phyloP scores from a whole-genome alignment of 37 sponge, comb jelly and placozoan genomes.

The Diacarnus erythraeanus region DNA sequence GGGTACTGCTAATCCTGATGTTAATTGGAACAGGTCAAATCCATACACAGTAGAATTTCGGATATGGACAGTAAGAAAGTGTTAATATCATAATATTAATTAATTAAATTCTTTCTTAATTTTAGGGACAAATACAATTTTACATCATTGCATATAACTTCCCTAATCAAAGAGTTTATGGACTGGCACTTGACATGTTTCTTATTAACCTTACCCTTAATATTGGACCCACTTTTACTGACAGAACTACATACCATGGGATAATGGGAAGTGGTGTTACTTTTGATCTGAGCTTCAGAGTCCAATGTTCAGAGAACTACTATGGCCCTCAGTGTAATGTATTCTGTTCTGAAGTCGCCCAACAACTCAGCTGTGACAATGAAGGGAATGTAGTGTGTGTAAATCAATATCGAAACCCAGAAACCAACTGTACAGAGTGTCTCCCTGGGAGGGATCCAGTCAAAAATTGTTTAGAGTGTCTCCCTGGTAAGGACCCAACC shows the following conservation, averaged over 20 bases:
- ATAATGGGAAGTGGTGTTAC: neutral
- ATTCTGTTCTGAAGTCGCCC: neutral
- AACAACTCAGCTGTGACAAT: neutral
- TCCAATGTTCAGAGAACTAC: conserved; percentile 11
- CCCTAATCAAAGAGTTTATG: neutral
- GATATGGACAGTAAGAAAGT: neutral
- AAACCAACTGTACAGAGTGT: neutral
- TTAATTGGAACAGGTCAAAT: neutral
- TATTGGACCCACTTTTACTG: neutral
- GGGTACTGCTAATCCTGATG: too few relatives aligned
- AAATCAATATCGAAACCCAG: neutral
- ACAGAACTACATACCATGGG: neutral
- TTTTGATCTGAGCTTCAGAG: neutral
- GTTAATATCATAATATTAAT: too few relatives aligned
- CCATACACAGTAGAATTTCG: neutral
- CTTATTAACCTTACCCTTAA: neutral
- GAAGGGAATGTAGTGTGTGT: neutral
- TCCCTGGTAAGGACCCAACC: neutral
- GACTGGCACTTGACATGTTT: neutral
- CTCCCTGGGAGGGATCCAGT: neutral
- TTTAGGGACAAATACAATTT: neutral
- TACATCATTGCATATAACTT: neutral
- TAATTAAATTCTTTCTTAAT: neutral
- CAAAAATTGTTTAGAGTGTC: neutral
- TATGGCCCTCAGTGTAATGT: neutral